Conservation (phyloP, 2,888 invertebrate genomes). For the Geophilus truncorum region DNA sequence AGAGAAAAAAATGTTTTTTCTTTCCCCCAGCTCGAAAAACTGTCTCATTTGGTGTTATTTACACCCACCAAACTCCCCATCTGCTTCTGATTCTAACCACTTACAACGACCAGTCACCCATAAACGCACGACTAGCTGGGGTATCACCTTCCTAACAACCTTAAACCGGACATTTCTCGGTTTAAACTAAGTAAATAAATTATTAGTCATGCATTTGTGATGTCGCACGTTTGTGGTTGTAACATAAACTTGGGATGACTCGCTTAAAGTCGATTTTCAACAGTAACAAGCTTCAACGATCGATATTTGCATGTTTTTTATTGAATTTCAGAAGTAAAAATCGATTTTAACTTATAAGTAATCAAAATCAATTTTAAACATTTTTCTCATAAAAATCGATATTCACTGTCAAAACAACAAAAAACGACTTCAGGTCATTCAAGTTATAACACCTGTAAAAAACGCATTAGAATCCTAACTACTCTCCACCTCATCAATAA, state of each 20-base stretch:
- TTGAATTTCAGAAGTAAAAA: background rate
- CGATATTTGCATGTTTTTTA: too few relatives aligned
- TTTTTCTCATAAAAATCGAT: too few relatives aligned
- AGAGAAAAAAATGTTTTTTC: background rate
- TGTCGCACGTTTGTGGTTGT: too few relatives aligned
- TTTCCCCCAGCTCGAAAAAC: background rate
- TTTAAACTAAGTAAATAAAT: background rate
- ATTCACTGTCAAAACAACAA: too few relatives aligned
- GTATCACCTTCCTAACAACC: background rate
- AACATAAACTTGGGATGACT: too few relatives aligned
- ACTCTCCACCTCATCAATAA: background rate
- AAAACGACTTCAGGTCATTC: background rate
- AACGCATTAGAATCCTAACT: too few relatives aligned
- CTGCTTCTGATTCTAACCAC: conserved; percentile 27
- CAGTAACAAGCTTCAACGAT: too few relatives aligned
- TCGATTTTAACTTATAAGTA: background rate
- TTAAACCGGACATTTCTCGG: background rate
- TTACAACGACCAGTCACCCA: background rate
- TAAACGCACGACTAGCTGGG: background rate
- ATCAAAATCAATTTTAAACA: background rate
- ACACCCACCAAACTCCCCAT: conserved; percentile 2
- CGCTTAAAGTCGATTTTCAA: too few relatives aligned
- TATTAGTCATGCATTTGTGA: background rate
- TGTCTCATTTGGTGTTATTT: conserved; percentile 14
- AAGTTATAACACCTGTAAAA: background rate